Percentiles rank a stretch among this genome's conserved stretches.
These are phyloP conservation scores for Atta texana DNA, from an alignment of 1,140 invertebrate species.

Conservation along the genomic window DNA sequence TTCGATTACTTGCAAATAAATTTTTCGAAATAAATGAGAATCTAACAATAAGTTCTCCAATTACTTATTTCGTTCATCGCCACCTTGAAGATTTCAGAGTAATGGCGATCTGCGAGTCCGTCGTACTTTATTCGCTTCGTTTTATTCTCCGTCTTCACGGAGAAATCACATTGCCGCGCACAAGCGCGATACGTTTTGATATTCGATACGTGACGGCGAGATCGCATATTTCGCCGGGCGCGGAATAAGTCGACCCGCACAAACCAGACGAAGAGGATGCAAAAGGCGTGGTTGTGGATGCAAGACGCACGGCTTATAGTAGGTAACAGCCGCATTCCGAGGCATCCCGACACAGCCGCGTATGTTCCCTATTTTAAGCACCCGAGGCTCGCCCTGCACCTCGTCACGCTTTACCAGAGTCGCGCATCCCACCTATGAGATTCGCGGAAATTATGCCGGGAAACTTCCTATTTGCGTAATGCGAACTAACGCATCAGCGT, in stretches of 20 bases:
- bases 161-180: not conserved
- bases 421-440: not conserved
- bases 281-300: conserved; percentile 28
- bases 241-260: conserved; percentile 24
- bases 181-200: conserved; percentile 28
- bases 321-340: conserved; percentile 56
- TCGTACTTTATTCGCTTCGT: not conserved
- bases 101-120: not conserved
- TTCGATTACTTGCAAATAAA: not conserved
- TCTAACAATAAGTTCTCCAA: not conserved
- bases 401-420: conserved; percentile 45
- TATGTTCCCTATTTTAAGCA: conserved; percentile 62
- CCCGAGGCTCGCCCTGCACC: conserved; percentile 27
- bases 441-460: conserved; percentile 23
- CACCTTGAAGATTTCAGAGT: not conserved
- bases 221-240: conserved; percentile 41
- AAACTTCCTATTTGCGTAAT: conserved; percentile 13
- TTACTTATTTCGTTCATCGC: not conserved
- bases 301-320: not conserved
- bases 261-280: conserved; percentile 31
- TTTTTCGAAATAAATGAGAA: not conserved
- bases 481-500: too few species aligned
- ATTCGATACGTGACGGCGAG: conserved; percentile 36
- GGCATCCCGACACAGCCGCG: conserved; percentile 10
- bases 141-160: not conserved